Evolutionary conservation across 2,888 invertebrate species (phyloP).

Genomic region (Leistus spinibarbis): DNA sequence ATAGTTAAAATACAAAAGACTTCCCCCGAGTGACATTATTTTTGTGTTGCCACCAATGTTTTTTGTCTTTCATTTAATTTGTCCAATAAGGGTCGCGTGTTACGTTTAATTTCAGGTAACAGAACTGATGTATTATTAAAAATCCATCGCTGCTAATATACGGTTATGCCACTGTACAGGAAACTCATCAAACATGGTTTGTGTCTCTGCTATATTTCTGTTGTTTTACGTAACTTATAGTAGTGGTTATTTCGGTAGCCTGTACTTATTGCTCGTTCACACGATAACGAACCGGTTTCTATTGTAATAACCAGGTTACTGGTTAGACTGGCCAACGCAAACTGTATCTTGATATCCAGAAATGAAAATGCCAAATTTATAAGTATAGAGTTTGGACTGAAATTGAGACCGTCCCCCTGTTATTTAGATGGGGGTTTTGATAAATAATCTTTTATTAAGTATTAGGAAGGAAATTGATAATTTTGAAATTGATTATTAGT

Average conservation of each 20-base stretch:
- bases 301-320: neutral
- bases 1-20: neutral
- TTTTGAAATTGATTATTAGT: neutral
- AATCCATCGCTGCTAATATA: conserved; percentile 51
- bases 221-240: neutral
- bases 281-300: conserved; percentile 4
- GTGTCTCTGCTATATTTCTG: conserved; percentile 34
- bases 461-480: neutral
- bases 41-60: neutral
- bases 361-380: neutral
- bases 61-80: conserved; percentile 16
- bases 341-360: neutral
- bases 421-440: neutral
- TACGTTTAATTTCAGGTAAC: conserved; percentile 49
- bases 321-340: neutral
- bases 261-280: conserved; percentile 3
- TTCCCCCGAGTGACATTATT: neutral
- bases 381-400: neutral
- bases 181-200: conserved; percentile 39
- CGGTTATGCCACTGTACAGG: conserved; percentile 46
- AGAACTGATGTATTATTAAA: conserved; percentile 49
- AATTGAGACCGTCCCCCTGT: neutral
- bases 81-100: conserved; percentile 44
- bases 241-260: neutral
- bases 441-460: neutral